Evolutionary conservation across 2,113 vertebrate genomes (phyloP).

Genomic region (Trogon surrucura): DNA sequence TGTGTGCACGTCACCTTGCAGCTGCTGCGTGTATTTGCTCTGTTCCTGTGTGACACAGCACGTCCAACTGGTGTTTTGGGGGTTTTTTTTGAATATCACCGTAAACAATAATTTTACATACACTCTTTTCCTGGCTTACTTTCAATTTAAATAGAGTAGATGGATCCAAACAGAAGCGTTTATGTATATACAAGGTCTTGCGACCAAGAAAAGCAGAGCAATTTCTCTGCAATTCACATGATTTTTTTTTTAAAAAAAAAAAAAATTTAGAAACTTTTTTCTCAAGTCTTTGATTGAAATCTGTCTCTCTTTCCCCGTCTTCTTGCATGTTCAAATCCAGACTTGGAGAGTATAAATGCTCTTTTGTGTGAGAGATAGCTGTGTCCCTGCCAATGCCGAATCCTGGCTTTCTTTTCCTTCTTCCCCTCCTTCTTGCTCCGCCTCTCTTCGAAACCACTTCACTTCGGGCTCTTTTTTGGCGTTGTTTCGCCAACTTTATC

Average conservation of each 20-base stretch:
- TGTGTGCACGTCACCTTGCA: neutral
- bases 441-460: conserved; percentile 69
- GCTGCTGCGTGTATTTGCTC: accelerated
- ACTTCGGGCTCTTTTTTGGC: neutral
- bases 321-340: conserved; percentile 21
- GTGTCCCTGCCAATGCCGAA: conserved; percentile 38
- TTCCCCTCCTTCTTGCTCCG: conserved; percentile 54
- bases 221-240: neutral
- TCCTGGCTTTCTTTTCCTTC: neutral
- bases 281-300: conserved; percentile 3
- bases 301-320: neutral
- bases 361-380: conserved; percentile 64
- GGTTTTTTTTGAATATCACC: neutral
- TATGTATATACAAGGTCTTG: neutral
- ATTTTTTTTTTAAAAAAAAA: neutral
- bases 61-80: neutral
- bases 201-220: neutral
- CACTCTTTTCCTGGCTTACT: neutral
- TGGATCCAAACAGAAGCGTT: neutral
- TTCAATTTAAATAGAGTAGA: neutral
- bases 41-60: neutral
- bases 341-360: conserved; percentile 35
- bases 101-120: neutral
- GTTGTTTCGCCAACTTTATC: conserved; percentile 7
- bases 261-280: neutral